Conservation (phyloP, 2,113 vertebrate genomes). For the Pseudorasbora parva region DNA sequence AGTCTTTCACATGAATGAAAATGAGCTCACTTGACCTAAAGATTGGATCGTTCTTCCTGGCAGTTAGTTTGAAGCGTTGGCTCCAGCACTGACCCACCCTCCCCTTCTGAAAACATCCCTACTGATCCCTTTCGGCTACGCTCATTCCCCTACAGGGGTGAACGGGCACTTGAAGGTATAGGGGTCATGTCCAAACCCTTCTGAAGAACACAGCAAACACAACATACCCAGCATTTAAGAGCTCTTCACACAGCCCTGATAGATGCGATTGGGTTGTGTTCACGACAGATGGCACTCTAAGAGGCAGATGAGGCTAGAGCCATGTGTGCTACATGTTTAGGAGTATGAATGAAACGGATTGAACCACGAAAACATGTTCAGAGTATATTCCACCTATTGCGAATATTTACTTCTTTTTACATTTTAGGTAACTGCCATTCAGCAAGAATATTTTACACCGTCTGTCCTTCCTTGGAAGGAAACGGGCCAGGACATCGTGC, state of each 20-base stretch:
- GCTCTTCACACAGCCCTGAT: slow-evolving; percentile 23
- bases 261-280: no score
- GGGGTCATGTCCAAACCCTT: slow-evolving; percentile 15
- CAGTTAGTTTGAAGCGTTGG: slow-evolving; percentile 31
- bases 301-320: not conserved
- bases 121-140: slow-evolving; percentile 69
- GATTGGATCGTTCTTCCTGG: slow-evolving; percentile 45
- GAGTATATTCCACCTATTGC: not conserved
- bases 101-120: slow-evolving; percentile 63
- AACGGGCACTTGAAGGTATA: slow-evolving; percentile 22
- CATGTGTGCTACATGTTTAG: not conserved
- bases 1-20: slow-evolving; percentile 47
- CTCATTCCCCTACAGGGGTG: slow-evolving; percentile 6
- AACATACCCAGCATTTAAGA: slow-evolving; percentile 14
- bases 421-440: not conserved
- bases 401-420: not conserved
- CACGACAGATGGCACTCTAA: not conserved
- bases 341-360: not conserved
- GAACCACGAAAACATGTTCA: not conserved
- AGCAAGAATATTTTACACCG: not conserved
- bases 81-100: slow-evolving; percentile 45
- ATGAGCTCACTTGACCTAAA: slow-evolving; percentile 51
- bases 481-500: slow-evolving; percentile 26
- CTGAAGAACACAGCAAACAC: slow-evolving; percentile 13
- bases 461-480: slow-evolving; percentile 17